A percentile compares a stretch with the other conserved stretches of the same genome.
Conservation (phyloP, 2,113 vertebrate species). For the Ailuropoda melanoleuca region DNA sequence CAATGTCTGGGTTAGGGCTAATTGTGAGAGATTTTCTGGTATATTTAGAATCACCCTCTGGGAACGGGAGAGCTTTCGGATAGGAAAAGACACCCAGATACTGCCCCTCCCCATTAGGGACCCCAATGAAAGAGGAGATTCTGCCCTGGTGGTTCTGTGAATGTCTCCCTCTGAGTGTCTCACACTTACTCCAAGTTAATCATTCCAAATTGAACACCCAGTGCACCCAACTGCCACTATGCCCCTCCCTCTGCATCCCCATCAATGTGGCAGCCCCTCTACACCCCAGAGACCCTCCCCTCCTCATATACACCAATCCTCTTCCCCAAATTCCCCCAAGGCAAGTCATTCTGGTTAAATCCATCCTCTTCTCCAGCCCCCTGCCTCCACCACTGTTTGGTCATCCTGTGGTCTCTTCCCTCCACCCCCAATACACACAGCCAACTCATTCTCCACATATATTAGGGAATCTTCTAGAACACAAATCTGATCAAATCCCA, state of each 20-base stretch:
- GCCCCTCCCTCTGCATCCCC: background rate
- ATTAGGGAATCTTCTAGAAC: background rate
- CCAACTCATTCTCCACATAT: background rate
- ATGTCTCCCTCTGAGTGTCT: background rate
- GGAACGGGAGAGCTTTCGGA: background rate
- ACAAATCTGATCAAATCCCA: background rate
- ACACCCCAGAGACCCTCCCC: background rate
- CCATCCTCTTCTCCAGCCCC: background rate
- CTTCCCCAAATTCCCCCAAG: background rate
- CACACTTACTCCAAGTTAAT: background rate
- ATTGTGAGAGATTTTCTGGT: background rate
- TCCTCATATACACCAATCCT: background rate
- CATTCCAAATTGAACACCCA: background rate
- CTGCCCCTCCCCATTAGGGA: background rate
- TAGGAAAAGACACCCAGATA: background rate
- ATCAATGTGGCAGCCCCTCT: too few relatives aligned
- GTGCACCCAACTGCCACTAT: background rate
- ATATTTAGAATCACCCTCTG: background rate
- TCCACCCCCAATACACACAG: background rate
- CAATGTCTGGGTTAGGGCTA: background rate
- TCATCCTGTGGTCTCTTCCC: background rate
- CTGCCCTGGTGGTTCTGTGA: background rate
- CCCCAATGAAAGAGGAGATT: background rate
- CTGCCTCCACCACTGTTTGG: background rate
- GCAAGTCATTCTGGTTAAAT: background rate